Percentiles rank a stretch among this genome's conserved stretches.
phyloP scores from a whole-genome alignment of 2,888 invertebrate species.

The Strigamia maritima region DNA sequence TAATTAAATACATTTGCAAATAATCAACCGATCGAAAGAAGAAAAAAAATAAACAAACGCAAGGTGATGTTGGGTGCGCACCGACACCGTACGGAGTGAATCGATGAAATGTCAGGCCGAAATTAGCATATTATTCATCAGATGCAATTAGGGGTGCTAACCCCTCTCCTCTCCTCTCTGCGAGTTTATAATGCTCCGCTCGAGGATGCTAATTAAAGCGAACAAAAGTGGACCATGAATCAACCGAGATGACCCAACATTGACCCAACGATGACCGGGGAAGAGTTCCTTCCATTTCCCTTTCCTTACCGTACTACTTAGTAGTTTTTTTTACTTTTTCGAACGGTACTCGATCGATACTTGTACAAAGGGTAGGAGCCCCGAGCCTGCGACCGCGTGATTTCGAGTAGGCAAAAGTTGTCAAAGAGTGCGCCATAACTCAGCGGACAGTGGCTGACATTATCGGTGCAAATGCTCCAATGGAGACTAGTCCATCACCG shows the following conservation, averaged over 20 bases:
- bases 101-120: conserved; percentile 27
- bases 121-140: conserved; percentile 32
- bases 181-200: conserved; percentile 24
- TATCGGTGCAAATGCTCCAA: conserved; percentile 23
- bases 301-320: neutral
- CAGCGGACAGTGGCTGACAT: conserved; percentile 12
- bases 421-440: conserved; percentile 12
- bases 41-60: too few species aligned
- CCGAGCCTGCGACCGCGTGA: neutral
- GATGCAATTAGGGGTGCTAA: conserved; percentile 29
- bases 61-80: neutral
- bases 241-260: neutral
- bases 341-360: neutral
- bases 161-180: neutral
- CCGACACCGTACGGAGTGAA: neutral
- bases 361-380: neutral
- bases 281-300: neutral
- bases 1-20: neutral
- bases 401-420: neutral
- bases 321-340: neutral
- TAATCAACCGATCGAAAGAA: neutral
- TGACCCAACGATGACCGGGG: too few species aligned
- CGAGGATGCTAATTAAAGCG: conserved; percentile 20
- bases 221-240: conserved; percentile 24
- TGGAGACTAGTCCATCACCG: conserved; percentile 26